Base-by-base conservation (phyloP, 2,888 invertebrate species). In the Conomelus anceps region DNA sequence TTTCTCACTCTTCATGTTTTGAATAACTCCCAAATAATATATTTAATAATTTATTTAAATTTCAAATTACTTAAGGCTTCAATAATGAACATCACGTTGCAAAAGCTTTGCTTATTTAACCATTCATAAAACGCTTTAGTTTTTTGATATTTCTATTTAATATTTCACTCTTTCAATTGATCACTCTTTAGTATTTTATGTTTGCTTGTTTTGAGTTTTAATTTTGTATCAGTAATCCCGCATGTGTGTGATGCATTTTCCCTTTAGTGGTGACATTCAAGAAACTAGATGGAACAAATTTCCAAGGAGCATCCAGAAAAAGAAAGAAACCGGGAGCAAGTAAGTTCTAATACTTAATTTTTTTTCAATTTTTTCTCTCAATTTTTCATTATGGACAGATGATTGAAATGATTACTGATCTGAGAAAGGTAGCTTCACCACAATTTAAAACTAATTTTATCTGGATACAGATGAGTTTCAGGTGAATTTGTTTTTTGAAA, bases 211-310 rank as follows among this genome's bases (percentile, higher is more conserved):
- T 89, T 91, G 89, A 90, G 86, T 87, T 89, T 91, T 91, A 89
- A 90, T 90, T 92, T 91, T 90, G 90, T 91, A 91, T 91, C 88
- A 90, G 91, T 87, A 86, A 88, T 84, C 84, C 84, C 22, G 84
- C 90, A 89, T 90, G 89, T 89, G 90, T 91, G 92, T 91, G 87
- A 89, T 90, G 90, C 87, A 90, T 92, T 91, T 91, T 89, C 92
- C 91, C 90, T 93, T 92, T 90, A 96, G 96, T 97, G 95, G 97
- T 97, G 94, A 97, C 97, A 92, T 97, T 97, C 95, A 97, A 97
- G 95, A 96, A 96, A 93, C 93, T 94, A 92, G 93, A 93, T 92
- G 91, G 92, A 26, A 91, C 90, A 90, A 92, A 92, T n/a, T 91
- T 91, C 24, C 92, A 92, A 84, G 90, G 91, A 86, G 92, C 93